Conservation (phyloP, 2,888 invertebrate species). For the Acrobasis consociella region DNA sequence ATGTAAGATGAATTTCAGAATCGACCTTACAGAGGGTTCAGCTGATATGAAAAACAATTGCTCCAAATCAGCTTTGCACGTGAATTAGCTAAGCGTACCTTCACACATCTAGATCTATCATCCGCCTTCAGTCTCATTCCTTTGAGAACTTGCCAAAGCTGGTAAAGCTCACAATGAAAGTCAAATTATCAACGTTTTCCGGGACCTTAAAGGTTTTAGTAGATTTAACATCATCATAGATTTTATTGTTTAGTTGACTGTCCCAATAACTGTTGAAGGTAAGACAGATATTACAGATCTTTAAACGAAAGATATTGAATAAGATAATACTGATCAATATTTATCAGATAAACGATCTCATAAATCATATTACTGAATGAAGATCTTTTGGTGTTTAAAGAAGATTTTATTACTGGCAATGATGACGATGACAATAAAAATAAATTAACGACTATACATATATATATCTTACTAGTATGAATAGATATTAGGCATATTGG, state of each 20-base stretch:
- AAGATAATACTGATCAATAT: not conserved
- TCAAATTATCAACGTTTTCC: not conserved
- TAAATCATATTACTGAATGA: not conserved
- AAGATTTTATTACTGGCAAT: not conserved
- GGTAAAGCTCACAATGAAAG: not conserved
- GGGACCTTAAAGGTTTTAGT: too few species aligned
- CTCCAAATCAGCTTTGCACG: conserved; percentile 31
- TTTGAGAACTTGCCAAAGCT: conserved; percentile 23
- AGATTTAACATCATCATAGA: too few species aligned
- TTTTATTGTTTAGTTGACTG: too few species aligned
- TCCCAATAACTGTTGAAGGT: not conserved
- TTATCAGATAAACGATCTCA: too few species aligned
- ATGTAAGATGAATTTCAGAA: conserved; percentile 12
- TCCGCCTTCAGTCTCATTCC: conserved; percentile 46
- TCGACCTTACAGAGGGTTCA: conserved; percentile 13
- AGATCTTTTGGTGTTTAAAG: not conserved
- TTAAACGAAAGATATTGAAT: not conserved
- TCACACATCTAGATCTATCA: conserved; percentile 34
- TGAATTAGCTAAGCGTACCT: conserved; percentile 33
- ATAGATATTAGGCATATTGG: conserved; percentile 2
- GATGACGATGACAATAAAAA: not conserved
- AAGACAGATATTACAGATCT: not conserved
- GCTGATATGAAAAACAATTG: conserved; percentile 35
- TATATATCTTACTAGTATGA: not conserved
- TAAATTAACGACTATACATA: not conserved